These are phyloP conservation scores for Pomatorhinus ruficollis DNA, from an alignment of 2,113 vertebrate genomes.

Conservation along the genomic window DNA sequence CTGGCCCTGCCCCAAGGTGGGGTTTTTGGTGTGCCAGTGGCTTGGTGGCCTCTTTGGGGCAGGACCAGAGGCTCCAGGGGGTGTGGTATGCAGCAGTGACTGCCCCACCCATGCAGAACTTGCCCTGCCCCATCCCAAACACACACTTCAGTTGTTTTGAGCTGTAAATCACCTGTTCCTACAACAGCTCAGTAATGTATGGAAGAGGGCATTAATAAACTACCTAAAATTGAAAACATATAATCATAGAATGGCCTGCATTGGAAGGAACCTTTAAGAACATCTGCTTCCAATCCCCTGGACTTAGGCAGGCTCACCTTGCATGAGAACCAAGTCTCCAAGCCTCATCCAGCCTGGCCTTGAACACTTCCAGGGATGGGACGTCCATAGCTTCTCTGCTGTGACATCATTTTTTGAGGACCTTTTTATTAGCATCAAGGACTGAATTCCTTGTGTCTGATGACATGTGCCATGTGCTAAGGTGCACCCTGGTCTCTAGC, in stretches of 20 bases:
- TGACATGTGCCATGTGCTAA: neutral
- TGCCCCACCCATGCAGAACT: neutral
- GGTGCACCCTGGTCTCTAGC: neutral
- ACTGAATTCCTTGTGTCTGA: neutral
- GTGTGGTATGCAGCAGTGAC: neutral
- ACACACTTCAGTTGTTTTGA: neutral
- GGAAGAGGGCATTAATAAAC: neutral
- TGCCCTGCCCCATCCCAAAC: neutral
- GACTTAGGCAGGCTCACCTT: neutral
- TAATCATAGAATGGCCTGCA: neutral
- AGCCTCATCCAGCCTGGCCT: neutral
- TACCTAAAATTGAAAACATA: neutral
- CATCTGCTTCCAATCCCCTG: neutral
- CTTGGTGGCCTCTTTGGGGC: neutral
- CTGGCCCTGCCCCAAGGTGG: neutral
- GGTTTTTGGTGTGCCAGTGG: neutral
- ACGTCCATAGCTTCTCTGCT: neutral
- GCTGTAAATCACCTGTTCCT: neutral
- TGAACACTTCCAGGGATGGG: neutral
- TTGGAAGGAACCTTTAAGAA: neutral
- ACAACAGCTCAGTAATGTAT: neutral
- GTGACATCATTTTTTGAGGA: neutral
- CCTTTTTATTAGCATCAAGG: neutral
- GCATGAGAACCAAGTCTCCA: too few species aligned
- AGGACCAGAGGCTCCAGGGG: neutral